These are phyloP conservation scores for Neomonachus schauinslandi DNA, from an alignment of 2,113 vertebrate species.

Conservation along the genomic window DNA sequence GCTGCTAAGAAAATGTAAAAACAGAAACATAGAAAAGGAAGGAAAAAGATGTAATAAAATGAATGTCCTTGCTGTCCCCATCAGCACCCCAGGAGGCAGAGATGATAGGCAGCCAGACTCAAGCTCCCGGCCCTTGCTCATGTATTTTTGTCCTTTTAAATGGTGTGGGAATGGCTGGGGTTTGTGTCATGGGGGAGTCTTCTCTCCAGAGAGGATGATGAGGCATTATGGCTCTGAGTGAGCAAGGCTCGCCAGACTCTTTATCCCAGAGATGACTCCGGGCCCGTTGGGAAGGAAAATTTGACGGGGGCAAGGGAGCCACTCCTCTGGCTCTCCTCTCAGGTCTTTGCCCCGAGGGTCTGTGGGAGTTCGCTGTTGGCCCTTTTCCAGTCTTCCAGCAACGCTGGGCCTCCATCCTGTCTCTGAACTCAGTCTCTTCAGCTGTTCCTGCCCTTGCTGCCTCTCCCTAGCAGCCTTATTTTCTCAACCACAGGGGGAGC, in stretches of 20 bases:
- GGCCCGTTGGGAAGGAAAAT: not conserved
- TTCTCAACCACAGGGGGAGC: not conserved
- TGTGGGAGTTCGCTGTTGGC: not conserved
- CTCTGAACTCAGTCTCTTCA: not conserved
- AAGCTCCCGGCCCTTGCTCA: not conserved
- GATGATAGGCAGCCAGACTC: not conserved
- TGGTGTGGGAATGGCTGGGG: not conserved
- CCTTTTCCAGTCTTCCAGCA: not conserved
- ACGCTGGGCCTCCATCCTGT: not conserved
- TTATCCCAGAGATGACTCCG: not conserved
- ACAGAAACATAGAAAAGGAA: constrained; percentile 66
- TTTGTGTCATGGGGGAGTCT: not conserved
- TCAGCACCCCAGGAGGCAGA: not conserved
- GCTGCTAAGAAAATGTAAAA: constrained; percentile 82
- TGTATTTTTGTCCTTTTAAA: not conserved
- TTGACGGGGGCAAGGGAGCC: not conserved
- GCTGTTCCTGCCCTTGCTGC: not conserved
- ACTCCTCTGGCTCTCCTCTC: not conserved
- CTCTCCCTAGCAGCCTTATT: not conserved
- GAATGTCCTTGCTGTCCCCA: constrained; percentile 63
- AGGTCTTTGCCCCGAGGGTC: not conserved
- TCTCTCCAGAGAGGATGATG: not conserved
- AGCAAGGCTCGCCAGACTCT: not conserved
- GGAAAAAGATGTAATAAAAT: constrained; percentile 47
- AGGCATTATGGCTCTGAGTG: not conserved